phyloP scores from a whole-genome alignment of 2,888 invertebrate species.

The Heteromyza rotundicornis region DNA sequence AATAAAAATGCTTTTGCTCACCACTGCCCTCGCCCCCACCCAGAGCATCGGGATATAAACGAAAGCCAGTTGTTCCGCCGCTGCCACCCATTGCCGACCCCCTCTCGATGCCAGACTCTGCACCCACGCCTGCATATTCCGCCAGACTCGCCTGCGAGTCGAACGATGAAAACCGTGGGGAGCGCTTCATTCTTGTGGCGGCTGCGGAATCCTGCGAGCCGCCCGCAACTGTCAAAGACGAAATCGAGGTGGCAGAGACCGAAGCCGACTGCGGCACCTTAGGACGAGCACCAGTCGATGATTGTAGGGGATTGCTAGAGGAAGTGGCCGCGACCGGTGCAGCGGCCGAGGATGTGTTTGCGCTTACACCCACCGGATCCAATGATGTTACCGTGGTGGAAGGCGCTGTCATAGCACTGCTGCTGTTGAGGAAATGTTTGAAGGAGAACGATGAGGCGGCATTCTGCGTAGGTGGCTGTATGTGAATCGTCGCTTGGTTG shows the following conservation, averaged over 20 bases:
- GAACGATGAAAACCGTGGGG: slow-evolving; percentile 62
- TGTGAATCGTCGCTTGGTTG: slow-evolving; percentile 18
- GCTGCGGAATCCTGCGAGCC: slow-evolving; percentile 25
- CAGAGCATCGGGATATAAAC: slow-evolving; percentile 24
- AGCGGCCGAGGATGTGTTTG: slow-evolving; percentile 11
- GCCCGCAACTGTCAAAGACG: slow-evolving; percentile 30
- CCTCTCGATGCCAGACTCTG: background rate
- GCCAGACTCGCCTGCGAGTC: slow-evolving; percentile 63
- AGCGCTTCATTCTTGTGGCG: slow-evolving; percentile 61
- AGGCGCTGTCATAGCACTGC: slow-evolving; percentile 58
- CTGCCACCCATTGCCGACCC: slow-evolving; percentile 3
- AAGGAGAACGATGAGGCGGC: slow-evolving; percentile 73
- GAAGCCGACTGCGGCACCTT: slow-evolving; percentile 68
- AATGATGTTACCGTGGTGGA: slow-evolving; percentile 39
- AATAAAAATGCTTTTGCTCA: no score
- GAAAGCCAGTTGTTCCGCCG: slow-evolving; percentile 20
- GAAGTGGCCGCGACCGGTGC: slow-evolving; percentile 14
- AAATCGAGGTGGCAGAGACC: slow-evolving; percentile 37
- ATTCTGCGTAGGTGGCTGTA: slow-evolving; percentile 64
- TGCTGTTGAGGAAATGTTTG: slow-evolving; percentile 80
- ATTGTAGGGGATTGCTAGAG: slow-evolving; percentile 40
- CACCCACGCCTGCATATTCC: slow-evolving; percentile 47
- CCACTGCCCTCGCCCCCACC: slow-evolving; percentile 24
- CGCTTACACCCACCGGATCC: slow-evolving; percentile 28
- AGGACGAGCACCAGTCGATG: slow-evolving; percentile 75